Base-by-base conservation (phyloP, 2,888 invertebrate genomes). In the Plebejus argus region DNA sequence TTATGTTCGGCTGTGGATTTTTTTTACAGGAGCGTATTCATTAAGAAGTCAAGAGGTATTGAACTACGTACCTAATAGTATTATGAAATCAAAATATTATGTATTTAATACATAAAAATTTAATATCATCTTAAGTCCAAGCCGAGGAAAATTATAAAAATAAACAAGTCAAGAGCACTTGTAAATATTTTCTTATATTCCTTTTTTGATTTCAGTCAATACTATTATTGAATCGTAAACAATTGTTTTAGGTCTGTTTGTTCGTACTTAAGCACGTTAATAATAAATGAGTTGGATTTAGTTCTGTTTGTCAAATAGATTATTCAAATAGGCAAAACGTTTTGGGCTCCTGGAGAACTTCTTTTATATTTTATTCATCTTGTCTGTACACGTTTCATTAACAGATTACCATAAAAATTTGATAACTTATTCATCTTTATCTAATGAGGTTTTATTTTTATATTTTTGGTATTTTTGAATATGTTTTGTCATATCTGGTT, bases 271-370 rank as follows among this genome's bases (percentile, higher is more conserved):
- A 88, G 86, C 85, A 85, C 89, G 90, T 93, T 92, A 93, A 92
- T 93, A 93, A 92, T 87, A 92, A 93, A 94, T 93, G 93, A 93
- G 90, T 88, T 85, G 87, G 88, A 89, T 90, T 90, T 89, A 91
- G 90, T 92, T 92, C 91, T 92, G 91, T 93, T 92, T 93, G 92
- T 91, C 91, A 92, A 93, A 92, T 91, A 93, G 91, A 93, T 93
- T 94, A 93, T 94, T 93, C 91, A 94, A 94, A 93, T 93, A 92
- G 89, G 89, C 88, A 93, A 93, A 94, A 91, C 92, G 92, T 91
- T 93, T 91, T 91, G 86, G 90, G 91, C 89, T 91, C 91, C 90
- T 86, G 89, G 87, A 91, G 90, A 93, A 92, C 89, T 93, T 91
- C 86, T 84, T 91, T 92, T 90, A 93, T 93, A 93, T 93, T 93